A percentile compares a stretch with the other conserved stretches of the same genome.
Evolutionary conservation across 2,113 vertebrate genomes (phyloP).

Genomic region (Puffinus mauretanicus): DNA sequence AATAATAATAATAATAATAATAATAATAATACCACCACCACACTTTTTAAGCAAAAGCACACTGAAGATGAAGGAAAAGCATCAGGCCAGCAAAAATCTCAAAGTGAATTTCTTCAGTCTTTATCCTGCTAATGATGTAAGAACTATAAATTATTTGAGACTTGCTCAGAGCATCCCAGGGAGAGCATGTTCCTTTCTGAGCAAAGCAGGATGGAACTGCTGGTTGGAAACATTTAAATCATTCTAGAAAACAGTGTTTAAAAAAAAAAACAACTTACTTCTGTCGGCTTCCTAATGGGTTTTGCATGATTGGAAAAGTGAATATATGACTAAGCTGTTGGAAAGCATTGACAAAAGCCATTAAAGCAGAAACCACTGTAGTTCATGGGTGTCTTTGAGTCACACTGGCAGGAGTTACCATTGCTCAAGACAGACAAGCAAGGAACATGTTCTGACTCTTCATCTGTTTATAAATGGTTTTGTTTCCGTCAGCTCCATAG

Average conservation of each 20-base stretch:
- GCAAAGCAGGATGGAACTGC: background rate
- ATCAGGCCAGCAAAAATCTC: background rate
- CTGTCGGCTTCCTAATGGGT: background rate
- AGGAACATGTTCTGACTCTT: background rate
- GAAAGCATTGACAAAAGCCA: background rate
- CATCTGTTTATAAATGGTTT: background rate
- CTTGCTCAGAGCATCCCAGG: background rate
- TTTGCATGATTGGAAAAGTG: background rate
- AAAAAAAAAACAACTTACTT: background rate
- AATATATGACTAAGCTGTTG: background rate
- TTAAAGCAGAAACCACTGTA: background rate
- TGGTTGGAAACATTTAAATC: background rate
- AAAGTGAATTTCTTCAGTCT: background rate
- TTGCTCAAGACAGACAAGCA: background rate
- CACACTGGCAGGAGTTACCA: background rate
- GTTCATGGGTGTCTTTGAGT: background rate
- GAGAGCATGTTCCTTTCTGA: background rate
- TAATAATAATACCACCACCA: too few relatives aligned
- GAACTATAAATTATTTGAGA: background rate
- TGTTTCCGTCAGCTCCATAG: slow-evolving; percentile 81
- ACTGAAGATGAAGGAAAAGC: background rate
- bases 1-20: background rate
- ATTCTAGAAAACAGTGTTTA: background rate
- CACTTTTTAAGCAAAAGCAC: background rate
- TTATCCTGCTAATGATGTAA: background rate